Evolutionary conservation across 2,797 vertebrate species (phyloP), one percentile per base, ranked within the genome.

Genomic region (Meda fulgida): DNA sequence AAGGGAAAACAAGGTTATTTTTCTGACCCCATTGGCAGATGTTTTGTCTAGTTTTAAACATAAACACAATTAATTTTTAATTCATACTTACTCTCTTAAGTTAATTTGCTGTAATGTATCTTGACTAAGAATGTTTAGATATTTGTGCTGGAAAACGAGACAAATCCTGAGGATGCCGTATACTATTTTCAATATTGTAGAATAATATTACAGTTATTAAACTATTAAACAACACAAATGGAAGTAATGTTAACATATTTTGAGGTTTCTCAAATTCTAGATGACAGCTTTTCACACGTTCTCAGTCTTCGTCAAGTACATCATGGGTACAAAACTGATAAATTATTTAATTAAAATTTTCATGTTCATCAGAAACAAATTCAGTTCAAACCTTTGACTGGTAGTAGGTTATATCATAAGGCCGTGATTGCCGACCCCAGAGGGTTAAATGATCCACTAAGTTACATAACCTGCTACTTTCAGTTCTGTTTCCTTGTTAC

Each of bases 371-470:
- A 14, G 29, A 76, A 55, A 36, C 19, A 38, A 21, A n/a, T 11
- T 58, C 19, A 38, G 3, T 67, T 4, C 46, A 53, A 36, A 69
- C 8, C 2, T 69, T 80, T 26, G 29, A 19, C 31, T 21, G 14
- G 16, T 63, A 7, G 4, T 29, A 19, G n/a, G n/a, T 66, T 34
- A 31, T 48, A 48, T 67, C n/a, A n/a, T n/a, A n/a, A n/a, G n/a
- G n/a, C n/a, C n/a, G n/a, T n/a, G n/a, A n/a, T n/a, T n/a, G n/a
- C n/a, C n/a, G n/a, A n/a, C n/a, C n/a, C n/a, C n/a, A n/a, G n/a
- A n/a, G n/a, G n/a, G n/a, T 80, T 51, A 51, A 82, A 83, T 36
- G 60, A 76, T 53, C 81, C 72, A 53, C 43, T 29, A 83, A 53
- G 72, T 76, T 83, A 76, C 26, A 23, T 76, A 78, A 51, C 8